phyloP scores from a whole-genome alignment of 2,888 invertebrate genomes.

The Netelia virgata region DNA sequence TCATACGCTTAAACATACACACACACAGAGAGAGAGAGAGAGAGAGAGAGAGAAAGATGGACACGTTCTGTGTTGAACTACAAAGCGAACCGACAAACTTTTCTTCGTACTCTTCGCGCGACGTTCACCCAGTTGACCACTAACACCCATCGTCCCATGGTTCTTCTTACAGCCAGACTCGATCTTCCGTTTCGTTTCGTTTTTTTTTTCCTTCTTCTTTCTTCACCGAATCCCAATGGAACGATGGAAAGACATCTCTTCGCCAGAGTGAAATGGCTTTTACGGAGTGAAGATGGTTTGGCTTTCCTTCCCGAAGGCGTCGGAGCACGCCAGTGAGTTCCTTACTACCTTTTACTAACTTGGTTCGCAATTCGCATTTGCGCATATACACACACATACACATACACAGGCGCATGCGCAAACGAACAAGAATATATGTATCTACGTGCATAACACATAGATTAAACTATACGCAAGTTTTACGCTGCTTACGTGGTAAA shows the following conservation, averaged over 20 bases:
- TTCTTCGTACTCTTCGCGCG: constrained; percentile 40
- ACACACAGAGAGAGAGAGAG: neutral
- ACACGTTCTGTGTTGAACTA: neutral
- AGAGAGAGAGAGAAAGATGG: neutral
- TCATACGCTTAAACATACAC: neutral
- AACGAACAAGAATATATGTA: neutral
- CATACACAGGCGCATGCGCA: neutral
- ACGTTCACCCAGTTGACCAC: constrained; percentile 57
- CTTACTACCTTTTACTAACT: constrained; percentile 22
- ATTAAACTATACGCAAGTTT: neutral
- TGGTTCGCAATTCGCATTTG: constrained; percentile 32
- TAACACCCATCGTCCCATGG: constrained; percentile 36
- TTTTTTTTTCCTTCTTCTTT: neutral
- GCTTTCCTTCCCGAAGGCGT: constrained; percentile 32
- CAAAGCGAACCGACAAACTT: constrained; percentile 47
- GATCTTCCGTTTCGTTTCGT: constrained; percentile 6
- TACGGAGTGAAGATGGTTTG: constrained; percentile 15
- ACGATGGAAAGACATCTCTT: constrained; percentile 7
- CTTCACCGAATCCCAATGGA: neutral
- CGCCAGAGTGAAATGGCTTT: neutral
- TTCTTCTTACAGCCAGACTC: constrained; percentile 3
- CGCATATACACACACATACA: neutral
- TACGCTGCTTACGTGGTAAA: constrained; percentile 23
- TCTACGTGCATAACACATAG: neutral
- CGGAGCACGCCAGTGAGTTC: constrained; percentile 9